A percentile compares a stretch with the other conserved stretches of the same genome.
Evolutionary conservation across 37 sponge, comb jelly and placozoan genomes (phyloP).

Genomic region (Aphrocallistes beatrix): DNA sequence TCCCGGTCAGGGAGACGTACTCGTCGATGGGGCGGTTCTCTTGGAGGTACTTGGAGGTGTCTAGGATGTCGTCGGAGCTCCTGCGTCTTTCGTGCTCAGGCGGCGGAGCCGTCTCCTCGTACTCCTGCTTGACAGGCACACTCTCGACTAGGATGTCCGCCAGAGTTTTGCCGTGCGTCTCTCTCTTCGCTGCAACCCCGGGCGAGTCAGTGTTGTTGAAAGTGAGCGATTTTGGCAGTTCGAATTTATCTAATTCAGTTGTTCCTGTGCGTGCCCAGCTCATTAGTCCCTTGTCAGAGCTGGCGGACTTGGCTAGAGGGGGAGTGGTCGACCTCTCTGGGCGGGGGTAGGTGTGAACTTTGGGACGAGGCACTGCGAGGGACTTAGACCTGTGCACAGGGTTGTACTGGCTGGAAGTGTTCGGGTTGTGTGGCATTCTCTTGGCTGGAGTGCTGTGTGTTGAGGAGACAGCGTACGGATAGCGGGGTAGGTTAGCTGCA

Average conservation of each 20-base stretch:
- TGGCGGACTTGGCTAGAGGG: neutral
- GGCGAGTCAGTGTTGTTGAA: neutral
- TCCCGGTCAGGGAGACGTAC: neutral
- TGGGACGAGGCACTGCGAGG: neutral
- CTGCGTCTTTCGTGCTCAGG: neutral
- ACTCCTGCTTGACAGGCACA: neutral
- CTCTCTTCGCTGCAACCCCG: neutral
- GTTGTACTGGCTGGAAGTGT: conserved; percentile 10
- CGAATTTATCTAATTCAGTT: neutral
- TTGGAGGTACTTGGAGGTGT: neutral
- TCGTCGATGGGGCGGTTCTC: neutral
- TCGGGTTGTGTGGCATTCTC: neutral
- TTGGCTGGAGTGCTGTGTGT: neutral
- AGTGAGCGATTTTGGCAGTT: neutral
- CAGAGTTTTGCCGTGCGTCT: neutral
- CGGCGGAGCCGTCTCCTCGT: neutral
- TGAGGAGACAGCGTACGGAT: too few species aligned
- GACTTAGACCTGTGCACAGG: conserved; percentile 15
- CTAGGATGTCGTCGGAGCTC: neutral
- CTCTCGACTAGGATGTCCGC: neutral
- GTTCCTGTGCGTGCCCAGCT: neutral
- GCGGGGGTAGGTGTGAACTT: neutral
- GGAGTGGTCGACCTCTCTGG: neutral
- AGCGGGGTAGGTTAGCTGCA: too few species aligned
- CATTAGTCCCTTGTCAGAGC: neutral